Evolutionary conservation across 2,888 invertebrate species (phyloP), one percentile per base, ranked within the genome.

Genomic region (Abscondita cerata): DNA sequence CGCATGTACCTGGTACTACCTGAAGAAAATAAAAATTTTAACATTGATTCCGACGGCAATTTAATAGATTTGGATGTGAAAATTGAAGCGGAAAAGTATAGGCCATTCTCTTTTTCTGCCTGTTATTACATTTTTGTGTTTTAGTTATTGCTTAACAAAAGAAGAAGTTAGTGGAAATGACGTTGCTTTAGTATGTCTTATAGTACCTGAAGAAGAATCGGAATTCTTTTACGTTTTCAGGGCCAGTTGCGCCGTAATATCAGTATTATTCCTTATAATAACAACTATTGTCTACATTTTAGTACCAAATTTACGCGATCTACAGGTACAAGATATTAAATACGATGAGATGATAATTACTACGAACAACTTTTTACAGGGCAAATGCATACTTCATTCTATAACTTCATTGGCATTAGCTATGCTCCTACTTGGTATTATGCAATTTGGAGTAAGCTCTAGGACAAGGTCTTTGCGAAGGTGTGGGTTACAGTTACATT

Each of bases 301-400:
- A 48, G 75, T 89, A 18, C 87, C 88, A 4, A 84, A 86, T 73
- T 76, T 90, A 72, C 82, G 89, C 78, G 87, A 81, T 72, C 75
- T 80, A 48, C 80, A 81, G 75, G 80, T 81, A 74, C 62, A 36
- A 62, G 19, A 53, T 11, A 16, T 5, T 40, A n/a, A n/a, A 9
- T 18, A 18, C 25, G n/a, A 31, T 25, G 36, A 36, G 13, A 11
- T 33, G n/a, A 1, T 33, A 11, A 16, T 13, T 33, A 13, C 20
- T 34, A 52, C 1, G 13, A 13, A 15, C 11, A 3, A 4, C 13
- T 16, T 47, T 68, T 58, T 60, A 36, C 59, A 90, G 81, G 89
- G 89, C 34, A 81, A 86, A 69, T 86, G 87, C 68, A 86, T 88
- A 73, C 83, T 89, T 79, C 83, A 85, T 64, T 83, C 85, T 73